Evolutionary conservation across 53 echinoderm and acorn worm species (phyloP), one percentile per base, ranked within the genome.

Genomic region (Crossaster papposus): DNA sequence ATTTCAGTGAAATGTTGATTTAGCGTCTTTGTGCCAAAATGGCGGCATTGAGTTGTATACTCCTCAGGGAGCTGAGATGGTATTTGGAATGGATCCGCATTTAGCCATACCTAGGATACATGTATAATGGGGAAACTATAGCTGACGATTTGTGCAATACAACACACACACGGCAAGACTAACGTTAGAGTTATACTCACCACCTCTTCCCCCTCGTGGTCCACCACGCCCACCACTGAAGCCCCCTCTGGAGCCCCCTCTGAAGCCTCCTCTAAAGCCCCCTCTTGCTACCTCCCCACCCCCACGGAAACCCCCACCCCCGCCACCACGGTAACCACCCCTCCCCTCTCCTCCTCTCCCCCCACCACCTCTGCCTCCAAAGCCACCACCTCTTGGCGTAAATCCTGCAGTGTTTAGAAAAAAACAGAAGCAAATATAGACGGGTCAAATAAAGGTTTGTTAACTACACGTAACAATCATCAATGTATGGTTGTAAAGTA

Each of bases 381-480:
- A 64, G 58, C 90, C 90, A 18, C 91, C 83, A 44, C 76, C 91
- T 64, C 91, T 78, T 23, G 91, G 91, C 29, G 91, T 78, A 84
- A 91, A 91, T 84, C 84, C 91, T 91, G 84, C 64, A 36, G 36
- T 36, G 51, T 15, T 34, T 54, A 65, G 24, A 72, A 72, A 32
- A 36, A 74, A 35, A 74, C 5, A 12, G 20, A 34, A 74, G 20
- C 9, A 12, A 23, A 12, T 13, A 5, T 12, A 5, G 9, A 5
- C 20, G 68, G 5, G 28, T 68, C 4, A n/a, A 18, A 68, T 18
- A 68, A 68, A 18, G 20, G 28, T 5, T n/a, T n/a, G n/a, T n/a
- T n/a, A n/a, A n/a, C n/a, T n/a, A n/a, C n/a, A n/a, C n/a, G n/a
- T n/a, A n/a, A n/a, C n/a, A n/a, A n/a, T n/a, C n/a, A n/a, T n/a